Evolutionary conservation across 2,113 vertebrate genomes (phyloP), one percentile per base, ranked within the genome.

Genomic region (Phalacrocorax carbo): DNA sequence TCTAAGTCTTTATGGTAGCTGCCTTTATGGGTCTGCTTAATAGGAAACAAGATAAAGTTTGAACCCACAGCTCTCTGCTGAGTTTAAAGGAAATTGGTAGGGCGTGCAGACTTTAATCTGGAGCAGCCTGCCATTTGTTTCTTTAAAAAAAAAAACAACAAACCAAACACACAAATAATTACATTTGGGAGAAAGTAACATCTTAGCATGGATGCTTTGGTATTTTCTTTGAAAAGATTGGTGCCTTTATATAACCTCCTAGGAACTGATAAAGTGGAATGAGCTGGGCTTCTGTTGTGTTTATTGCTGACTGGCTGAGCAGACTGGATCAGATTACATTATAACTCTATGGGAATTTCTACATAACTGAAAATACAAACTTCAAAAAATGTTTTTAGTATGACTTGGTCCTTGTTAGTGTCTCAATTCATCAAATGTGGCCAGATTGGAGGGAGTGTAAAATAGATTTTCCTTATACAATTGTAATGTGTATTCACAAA

Each of bases 401-500:
- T 85, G 86, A 90, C 79, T 94, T 75, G 80, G 65, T 86, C 52
- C 49, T 64, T 40, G 21, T 65, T 91, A 84, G 46, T 34, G 27
- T 87, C 78, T 96, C 5, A 11, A 15, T 82, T 88, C 54, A 72
- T 86, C 91, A 66, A 30, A 71, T 80, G 79, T 66, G 86, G 79
- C 75, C 54, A 85, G 54, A 42, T 88, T 8, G 7, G 38, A 87
- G 49, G 30, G 49, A 48, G 13, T 57, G 16, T 55, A 89, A 93
- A 93, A 90, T 80, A 87, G 87, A 68, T 91, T 96, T 88, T 51
- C 79, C 77, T 84, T 92, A 11, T 23, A 49, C 30, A 82, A 65
- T 80, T 93, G 58, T 61, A 69, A 58, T 52, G 68, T 32, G 44
- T 88, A 49, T 68, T 91, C 77, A 89, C 11, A 73, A 69, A 55